phyloP scores from a whole-genome alignment of 2,888 invertebrate genomes.

The Eurytoma californica region DNA sequence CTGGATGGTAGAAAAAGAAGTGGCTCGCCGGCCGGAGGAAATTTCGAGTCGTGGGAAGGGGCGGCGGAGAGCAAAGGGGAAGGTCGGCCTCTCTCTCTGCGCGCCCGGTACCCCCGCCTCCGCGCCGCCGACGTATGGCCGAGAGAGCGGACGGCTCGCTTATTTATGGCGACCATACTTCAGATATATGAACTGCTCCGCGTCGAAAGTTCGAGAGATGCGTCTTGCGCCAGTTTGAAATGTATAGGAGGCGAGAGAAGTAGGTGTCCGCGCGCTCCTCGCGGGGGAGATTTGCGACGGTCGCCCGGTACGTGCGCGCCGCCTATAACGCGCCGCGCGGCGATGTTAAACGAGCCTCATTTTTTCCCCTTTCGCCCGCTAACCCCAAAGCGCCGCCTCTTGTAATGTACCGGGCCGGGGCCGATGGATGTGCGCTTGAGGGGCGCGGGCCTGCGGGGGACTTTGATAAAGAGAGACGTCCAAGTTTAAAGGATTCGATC shows the following conservation, averaged over 20 bases:
- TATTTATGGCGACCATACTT: constrained; percentile 75
- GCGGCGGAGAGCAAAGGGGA: constrained; percentile 40
- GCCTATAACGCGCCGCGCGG: constrained; percentile 56
- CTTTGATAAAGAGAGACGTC: constrained; percentile 32
- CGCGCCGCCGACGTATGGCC: constrained; percentile 48
- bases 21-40: constrained; percentile 56
- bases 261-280: constrained; percentile 57
- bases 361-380: constrained; percentile 52
- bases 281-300: constrained; percentile 70
- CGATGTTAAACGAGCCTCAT: constrained; percentile 69
- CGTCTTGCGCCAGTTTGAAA: constrained; percentile 73
- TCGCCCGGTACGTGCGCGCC: constrained; percentile 59
- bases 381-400: constrained; percentile 10
- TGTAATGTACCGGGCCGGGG: background rate
- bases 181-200: constrained; percentile 75
- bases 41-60: constrained; percentile 58
- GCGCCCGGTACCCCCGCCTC: constrained; percentile 17
- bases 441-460: background rate
- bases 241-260: constrained; percentile 64
- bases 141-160: constrained; percentile 72
- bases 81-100: constrained; percentile 21
- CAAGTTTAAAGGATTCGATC: constrained; percentile 35
- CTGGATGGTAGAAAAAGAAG: constrained; percentile 15
- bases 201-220: constrained; percentile 74
- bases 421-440: constrained; percentile 3